Base-by-base conservation (phyloP, 1,140 invertebrate species). In the Neodiprion virginianus region DNA sequence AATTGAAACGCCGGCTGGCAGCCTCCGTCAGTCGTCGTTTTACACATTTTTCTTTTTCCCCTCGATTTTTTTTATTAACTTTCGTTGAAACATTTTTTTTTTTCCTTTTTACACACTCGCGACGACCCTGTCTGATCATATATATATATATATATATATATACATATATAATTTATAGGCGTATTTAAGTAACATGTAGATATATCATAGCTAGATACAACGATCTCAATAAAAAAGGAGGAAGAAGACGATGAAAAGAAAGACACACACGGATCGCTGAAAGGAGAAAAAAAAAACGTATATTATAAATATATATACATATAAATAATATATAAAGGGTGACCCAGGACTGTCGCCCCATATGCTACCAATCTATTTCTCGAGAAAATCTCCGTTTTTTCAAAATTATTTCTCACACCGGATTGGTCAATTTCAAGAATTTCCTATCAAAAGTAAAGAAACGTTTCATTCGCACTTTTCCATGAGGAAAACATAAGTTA, bases 201-300 rank as follows among this genome's bases (percentile, higher is more conserved):
- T 88, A 87, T 88, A 87, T 84, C 85, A 86, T 85, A 87, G 85
- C 84, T 88, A 87, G 82, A 86, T 86, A 87, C 84, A 87, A 88
- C 84, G 86, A 88, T 88, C 86, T 88, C 86, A 87, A 86, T 77
- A 85, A 69, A n/a, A 23, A 65, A 7, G 7, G 23, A 69, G 23
- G 7, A 23, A 28, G 23, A 47, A 69, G 0, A 47, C 11, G 23
- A 69, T 47, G 4, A 23, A 69, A 23, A 14, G 4, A 61, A 61
- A 61, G 8, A 61, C 85, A 82, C 81, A 79, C 80, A 79, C 82
- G 80, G 73, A 83, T 84, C 75, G 82, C 80, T 81, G 17, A 21
- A 21, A 21, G 17, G 17, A 21, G 17, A 21, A 21, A 21, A 21
- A 21, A 77, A 74, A 72, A 72, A 17, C 47, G 67, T n/a, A 48